phyloP scores from a whole-genome alignment of 2,797 vertebrate species.

The Okamejei kenojei region DNA sequence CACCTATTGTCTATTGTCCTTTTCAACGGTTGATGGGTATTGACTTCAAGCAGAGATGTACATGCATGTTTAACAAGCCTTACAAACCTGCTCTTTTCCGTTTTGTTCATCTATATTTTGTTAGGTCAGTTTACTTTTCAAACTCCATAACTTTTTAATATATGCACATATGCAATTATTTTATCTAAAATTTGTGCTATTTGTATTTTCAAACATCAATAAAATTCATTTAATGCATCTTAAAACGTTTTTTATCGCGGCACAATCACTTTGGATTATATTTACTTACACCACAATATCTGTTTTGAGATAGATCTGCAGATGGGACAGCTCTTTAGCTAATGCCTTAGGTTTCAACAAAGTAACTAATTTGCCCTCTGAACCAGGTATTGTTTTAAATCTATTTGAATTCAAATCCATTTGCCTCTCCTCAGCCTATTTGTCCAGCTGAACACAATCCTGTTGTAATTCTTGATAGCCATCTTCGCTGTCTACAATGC shows the following conservation, averaged over 20 bases:
- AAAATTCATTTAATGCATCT: conserved; percentile 12
- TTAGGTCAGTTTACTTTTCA: neutral
- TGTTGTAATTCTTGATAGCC: too few relatives aligned
- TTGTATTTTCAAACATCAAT: neutral
- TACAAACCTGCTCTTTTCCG: neutral
- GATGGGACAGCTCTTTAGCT: neutral
- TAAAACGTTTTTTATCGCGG: neutral
- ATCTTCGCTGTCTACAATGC: too few relatives aligned
- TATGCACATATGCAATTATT: neutral
- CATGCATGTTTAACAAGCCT: neutral
- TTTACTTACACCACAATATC: neutral
- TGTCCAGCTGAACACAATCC: too few relatives aligned
- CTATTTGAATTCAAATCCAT: too few relatives aligned
- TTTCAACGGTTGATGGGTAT: neutral
- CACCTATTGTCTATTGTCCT: too few relatives aligned
- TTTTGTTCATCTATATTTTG: conserved; percentile 7
- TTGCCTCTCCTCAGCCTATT: too few relatives aligned
- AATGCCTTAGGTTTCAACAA: neutral
- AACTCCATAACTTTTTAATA: neutral
- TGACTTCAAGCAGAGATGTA: neutral
- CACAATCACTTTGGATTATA: neutral
- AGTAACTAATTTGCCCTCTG: neutral
- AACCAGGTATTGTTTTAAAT: neutral
- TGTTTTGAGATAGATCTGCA: neutral
- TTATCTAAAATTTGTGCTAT: neutral